Percentiles rank a stretch among this genome's conserved stretches.
phyloP scores from a whole-genome alignment of 2,797 vertebrate species.

The Sebastes melanostomus region DNA sequence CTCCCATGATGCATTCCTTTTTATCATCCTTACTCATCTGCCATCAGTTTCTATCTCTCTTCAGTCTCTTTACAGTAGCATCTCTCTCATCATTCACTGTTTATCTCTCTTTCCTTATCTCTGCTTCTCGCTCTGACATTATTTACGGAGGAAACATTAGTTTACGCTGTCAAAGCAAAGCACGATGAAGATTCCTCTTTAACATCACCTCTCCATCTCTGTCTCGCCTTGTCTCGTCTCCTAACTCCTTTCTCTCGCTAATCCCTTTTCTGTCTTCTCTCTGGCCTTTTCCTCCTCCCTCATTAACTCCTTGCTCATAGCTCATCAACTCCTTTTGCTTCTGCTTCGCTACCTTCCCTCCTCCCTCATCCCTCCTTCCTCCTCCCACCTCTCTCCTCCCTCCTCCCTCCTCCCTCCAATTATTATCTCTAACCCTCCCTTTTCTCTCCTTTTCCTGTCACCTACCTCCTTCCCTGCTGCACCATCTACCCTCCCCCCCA shows the following conservation, averaged over 20 bases:
- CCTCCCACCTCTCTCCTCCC: background rate
- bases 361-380: background rate
- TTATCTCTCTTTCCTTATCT: background rate
- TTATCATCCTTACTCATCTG: constrained; percentile 3
- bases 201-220: constrained; percentile 10
- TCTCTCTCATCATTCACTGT: constrained; percentile 6
- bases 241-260: background rate
- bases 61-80: background rate
- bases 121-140: background rate
- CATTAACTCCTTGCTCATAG: constrained; percentile 21
- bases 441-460: background rate
- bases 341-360: background rate
- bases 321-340: constrained; percentile 17
- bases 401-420: background rate
- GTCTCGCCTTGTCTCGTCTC: background rate
- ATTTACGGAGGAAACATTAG: constrained; percentile 12
- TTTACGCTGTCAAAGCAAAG: background rate
- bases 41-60: background rate
- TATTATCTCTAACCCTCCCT: background rate
- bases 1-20: constrained; percentile 37
- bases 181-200: background rate
- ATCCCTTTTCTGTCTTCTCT: background rate
- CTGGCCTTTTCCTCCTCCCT: constrained; percentile 1
- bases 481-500: background rate
- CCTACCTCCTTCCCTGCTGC: background rate